Base-by-base conservation (phyloP, 2,797 vertebrate species). In the Sebastes alutus region DNA sequence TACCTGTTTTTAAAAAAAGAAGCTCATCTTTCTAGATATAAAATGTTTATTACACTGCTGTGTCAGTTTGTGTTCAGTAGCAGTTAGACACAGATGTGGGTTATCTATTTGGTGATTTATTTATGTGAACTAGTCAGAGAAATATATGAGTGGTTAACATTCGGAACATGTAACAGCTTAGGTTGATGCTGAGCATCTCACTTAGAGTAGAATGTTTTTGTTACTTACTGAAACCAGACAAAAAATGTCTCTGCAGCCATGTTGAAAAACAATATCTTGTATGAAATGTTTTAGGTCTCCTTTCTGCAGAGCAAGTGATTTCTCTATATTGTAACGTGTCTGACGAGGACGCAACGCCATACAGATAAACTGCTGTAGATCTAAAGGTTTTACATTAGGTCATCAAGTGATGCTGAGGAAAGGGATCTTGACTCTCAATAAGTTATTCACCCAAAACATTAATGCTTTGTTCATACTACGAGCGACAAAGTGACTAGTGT, bases 51-150 rank as follows among this genome's bases (percentile, higher is more conserved):
- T 87, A 88, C 89, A 91, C 93, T 92, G 92, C 93, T 94, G 94
- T 95, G 93, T 94, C 89, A 78, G 81, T 92, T 92, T 92, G 91
- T 94, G 91, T 94, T 94, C 80, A 86, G 91, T 94, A 93, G 92
- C 93, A 92, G 91, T 95, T 94, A 94, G 94, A 92, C 93, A 93
- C 93, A 89, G 93, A 89, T 55, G 84, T 92, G 90, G 90, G 78
- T 91, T 92, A 92, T 91, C 89, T 94, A 89, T 94, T 89, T 92
- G 92, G 92, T 94, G 93, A 91, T 89, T 95, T 93, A 93, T 95
- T 94, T 90, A 94, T 94, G 93, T 95, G 88, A 94, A 91, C 49
- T 92, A 91, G 93, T 93, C 87, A 91, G 89, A 92, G 80, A 93
- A 87, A 77, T 74, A 81, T 89, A 86, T 68, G 84, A 92, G 89